A percentile compares a stretch with the other conserved stretches of the same genome.
Evolutionary conservation across 2,113 vertebrate genomes (phyloP).

Genomic region (Phoxinus phoxinus): DNA sequence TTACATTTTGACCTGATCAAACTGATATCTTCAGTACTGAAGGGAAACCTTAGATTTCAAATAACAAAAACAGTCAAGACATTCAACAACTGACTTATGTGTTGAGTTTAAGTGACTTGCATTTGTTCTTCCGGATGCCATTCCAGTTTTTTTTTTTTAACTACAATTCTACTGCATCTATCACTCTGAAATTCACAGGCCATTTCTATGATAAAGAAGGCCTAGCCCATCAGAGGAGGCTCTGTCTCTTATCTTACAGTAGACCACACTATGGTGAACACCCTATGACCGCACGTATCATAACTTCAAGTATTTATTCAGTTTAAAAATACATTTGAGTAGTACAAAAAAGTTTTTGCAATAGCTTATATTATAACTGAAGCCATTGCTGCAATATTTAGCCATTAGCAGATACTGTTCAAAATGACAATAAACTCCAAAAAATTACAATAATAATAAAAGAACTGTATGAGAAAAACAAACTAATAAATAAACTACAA

Average conservation of each 20-base stretch:
- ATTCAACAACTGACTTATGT: neutral
- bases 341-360: neutral
- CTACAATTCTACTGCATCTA: neutral
- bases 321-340: neutral
- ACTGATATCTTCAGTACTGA: neutral
- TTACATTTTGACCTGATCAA: neutral
- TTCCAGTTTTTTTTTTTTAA: neutral
- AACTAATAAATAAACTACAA: neutral
- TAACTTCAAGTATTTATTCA: neutral
- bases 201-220: conserved; percentile 19
- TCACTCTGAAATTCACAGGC: neutral
- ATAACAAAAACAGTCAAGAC: neutral
- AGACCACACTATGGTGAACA: conserved; percentile 37
- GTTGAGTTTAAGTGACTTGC: conserved; percentile 9
- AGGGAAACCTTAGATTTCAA: neutral
- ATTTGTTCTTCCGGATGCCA: neutral
- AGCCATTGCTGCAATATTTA: neutral
- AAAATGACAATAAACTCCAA: neutral
- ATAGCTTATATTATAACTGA: neutral
- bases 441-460: neutral
- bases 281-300: conserved; percentile 23
- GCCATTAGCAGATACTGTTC: neutral
- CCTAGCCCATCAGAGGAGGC: conserved; percentile 1
- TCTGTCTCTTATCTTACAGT: conserved; percentile 43
- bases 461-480: neutral